Base-by-base conservation (phyloP, 1,140 invertebrate genomes). In the Cotesia vestalis region DNA sequence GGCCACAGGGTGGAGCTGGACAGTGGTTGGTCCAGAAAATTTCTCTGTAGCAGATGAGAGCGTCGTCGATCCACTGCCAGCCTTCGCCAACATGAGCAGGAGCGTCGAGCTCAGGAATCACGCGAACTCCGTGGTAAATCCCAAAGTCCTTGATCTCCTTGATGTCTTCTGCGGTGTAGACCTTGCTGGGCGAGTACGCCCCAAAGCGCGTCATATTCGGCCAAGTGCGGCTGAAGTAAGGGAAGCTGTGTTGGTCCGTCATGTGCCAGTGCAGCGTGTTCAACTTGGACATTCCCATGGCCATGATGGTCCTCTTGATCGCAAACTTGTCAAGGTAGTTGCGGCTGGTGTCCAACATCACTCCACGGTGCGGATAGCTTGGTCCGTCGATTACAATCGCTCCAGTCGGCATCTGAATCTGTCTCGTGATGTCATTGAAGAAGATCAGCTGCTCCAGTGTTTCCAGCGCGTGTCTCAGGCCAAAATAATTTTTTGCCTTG, bases 41-140 rank as follows among this genome's bases (percentile, higher is more conserved):
- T 4, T 90, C 89, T 81, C 91, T 88, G 55, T 89, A 88, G 71
- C 90, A 90, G 6, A 90, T 84, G 2, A 80, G 79, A n/a, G 84
- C 73, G 46, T 87, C 78, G 12, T 83, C 80, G 27, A 80, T 88
- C 88, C 89, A 91, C 84, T 96, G 93, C 94, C 94, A 96, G 5
- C 95, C 95, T 84, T 95, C 94, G 35, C 93, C 94, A n/a, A 95
- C 94, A 80, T 96, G 95, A 68, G 94, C 94, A 0, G 94, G 94
- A 55, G 93, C 94, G 83, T 96, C 94, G 74, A 96, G 94, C 87
- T 96, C 95, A 0, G 94, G 94, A 72, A 96, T 77, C 11, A 96
- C 89, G 38, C 92, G 88, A 12, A 96, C 89, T 0, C 95, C 94
- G 20, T 93, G 88, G 17, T 91, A 86, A n/a, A 89, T 84, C 0